A percentile compares a stretch with the other conserved stretches of the same genome.
phyloP scores from a whole-genome alignment of 2,113 vertebrate genomes.

The Gymnocephalus cernua region DNA sequence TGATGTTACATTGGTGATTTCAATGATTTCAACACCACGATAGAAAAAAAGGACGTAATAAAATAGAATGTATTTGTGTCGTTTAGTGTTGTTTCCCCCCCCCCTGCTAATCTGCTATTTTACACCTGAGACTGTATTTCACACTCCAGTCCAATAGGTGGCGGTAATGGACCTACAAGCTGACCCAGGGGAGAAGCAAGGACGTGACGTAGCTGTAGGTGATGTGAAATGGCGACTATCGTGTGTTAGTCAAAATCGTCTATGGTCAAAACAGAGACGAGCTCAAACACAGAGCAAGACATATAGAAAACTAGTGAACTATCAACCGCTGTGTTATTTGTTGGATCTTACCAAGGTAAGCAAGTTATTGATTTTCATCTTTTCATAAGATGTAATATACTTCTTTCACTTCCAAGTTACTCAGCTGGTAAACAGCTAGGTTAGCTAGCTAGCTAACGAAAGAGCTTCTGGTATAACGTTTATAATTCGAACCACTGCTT shows the following conservation, averaged over 20 bases:
- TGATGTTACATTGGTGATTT: background rate
- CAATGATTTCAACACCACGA: background rate
- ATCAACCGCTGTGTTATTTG: background rate
- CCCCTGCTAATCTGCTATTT: no score
- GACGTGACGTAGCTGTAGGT: slow-evolving; percentile 30
- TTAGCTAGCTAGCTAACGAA: background rate
- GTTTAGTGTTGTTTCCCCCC: no score
- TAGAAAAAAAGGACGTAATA: no score
- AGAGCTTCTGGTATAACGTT: background rate
- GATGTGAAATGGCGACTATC: slow-evolving; percentile 62
- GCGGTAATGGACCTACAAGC: no score
- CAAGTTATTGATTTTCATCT: background rate
- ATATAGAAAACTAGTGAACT: background rate
- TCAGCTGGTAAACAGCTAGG: background rate
- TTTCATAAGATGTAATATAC: background rate
- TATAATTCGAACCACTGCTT: background rate
- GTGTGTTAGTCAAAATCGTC: slow-evolving; percentile 6
- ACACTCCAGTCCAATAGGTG: no score
- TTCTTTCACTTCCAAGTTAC: background rate
- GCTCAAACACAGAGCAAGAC: background rate
- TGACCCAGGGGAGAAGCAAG: no score
- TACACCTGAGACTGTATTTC: no score
- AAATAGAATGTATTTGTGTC: no score
- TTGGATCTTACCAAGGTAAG: slow-evolving; percentile 30
- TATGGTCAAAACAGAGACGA: slow-evolving; percentile 52